Conservation (phyloP, 1,140 invertebrate genomes). For the Limonius californicus region DNA sequence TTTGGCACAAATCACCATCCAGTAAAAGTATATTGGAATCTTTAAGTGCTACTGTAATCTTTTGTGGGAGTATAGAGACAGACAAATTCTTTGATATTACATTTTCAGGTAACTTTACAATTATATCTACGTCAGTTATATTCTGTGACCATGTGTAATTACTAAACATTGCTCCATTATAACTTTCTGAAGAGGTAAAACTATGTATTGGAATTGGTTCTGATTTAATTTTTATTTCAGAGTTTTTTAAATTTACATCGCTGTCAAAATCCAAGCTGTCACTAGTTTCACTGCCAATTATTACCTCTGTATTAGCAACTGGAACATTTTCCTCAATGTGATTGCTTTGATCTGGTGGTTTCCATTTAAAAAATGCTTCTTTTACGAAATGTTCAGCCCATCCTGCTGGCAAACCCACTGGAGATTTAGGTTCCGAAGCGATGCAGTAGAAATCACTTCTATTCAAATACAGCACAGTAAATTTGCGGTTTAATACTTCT, state of each 20-base stretch:
- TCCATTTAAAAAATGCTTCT: slow-evolving; percentile 55
- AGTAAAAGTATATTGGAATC: slow-evolving; percentile 53
- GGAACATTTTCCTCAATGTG: slow-evolving; percentile 45
- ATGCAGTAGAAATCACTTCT: slow-evolving; percentile 77
- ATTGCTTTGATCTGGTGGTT: slow-evolving; percentile 44
- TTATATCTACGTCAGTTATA: slow-evolving; percentile 72
- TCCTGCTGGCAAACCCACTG: slow-evolving; percentile 69
- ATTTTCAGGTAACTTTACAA: slow-evolving; percentile 59
- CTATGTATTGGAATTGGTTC: not conserved
- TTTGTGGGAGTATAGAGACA: slow-evolving; percentile 59
- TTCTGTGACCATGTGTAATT: slow-evolving; percentile 81
- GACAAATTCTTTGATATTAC: slow-evolving; percentile 63
- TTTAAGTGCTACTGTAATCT: slow-evolving; percentile 51
- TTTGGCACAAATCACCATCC: slow-evolving; percentile 62
- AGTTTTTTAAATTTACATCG: not conserved
- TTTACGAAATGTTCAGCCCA: slow-evolving; percentile 63
- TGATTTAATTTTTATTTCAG: not conserved
- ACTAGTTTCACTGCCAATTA: not conserved
- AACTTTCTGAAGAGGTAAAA: slow-evolving; percentile 56
- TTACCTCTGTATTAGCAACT: slow-evolving; percentile 41
- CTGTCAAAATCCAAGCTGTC: not conserved
- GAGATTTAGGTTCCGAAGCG: slow-evolving; percentile 54
- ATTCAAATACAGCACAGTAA: too few species aligned
- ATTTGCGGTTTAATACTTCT: too few species aligned
- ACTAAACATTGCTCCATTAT: slow-evolving; percentile 74